phyloP scores from a whole-genome alignment of 2,113 vertebrate genomes.

The Phylloscopus trochiloides region DNA sequence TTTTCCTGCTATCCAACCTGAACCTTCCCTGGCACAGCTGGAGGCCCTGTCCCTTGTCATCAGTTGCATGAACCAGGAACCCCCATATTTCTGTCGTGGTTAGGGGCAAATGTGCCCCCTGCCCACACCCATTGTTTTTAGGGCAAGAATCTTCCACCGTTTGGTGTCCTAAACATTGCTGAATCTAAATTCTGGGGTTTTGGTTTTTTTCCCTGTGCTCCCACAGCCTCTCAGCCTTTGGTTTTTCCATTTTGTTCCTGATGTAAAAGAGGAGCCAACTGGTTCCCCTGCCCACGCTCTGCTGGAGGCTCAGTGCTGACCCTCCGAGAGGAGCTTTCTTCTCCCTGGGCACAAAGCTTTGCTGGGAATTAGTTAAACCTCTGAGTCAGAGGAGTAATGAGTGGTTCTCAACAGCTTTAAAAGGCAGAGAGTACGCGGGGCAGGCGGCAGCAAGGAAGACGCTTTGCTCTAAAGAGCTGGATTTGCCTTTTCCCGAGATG shows the following conservation, averaged over 20 bases:
- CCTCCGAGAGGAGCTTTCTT: background rate
- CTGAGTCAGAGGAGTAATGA: slow-evolving; percentile 19
- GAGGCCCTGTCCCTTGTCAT: background rate
- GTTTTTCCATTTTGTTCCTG: background rate
- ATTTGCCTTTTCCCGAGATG: slow-evolving; percentile 10
- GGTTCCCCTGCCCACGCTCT: background rate
- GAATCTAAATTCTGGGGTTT: background rate
- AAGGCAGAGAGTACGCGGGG: background rate
- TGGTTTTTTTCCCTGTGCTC: too few species aligned
- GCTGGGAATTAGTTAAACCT: background rate
- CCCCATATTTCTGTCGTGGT: rapidly evolving
- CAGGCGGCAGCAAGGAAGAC: background rate
- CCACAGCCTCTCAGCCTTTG: background rate
- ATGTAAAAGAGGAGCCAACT: rapidly evolving
- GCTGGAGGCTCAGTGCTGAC: background rate
- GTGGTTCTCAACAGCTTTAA: background rate
- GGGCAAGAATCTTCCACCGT: background rate
- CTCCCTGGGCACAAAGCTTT: background rate
- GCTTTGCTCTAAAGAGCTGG: background rate
- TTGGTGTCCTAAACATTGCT: background rate
- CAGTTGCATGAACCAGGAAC: background rate
- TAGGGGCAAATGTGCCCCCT: background rate
- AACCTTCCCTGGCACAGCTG: background rate
- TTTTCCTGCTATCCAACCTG: rapidly evolving
- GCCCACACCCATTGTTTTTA: background rate